Evolutionary conservation across 1,140 invertebrate species (phyloP).

Genomic region (Diorhabda sublineata): DNA sequence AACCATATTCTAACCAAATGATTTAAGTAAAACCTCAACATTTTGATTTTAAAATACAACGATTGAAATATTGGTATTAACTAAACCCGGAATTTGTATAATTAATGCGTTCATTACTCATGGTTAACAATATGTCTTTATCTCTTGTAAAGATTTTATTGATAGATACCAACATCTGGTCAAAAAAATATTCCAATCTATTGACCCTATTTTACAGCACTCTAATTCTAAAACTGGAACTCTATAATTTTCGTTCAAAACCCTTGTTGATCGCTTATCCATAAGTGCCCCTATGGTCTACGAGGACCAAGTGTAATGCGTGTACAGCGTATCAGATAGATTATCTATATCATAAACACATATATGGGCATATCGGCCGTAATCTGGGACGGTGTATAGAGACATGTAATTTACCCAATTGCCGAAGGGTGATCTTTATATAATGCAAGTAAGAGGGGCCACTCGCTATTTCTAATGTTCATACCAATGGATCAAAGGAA

Average conservation of each 20-base stretch:
- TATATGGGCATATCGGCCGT: neutral
- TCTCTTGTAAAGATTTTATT: no score
- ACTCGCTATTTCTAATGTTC: neutral
- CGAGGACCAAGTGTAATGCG: neutral
- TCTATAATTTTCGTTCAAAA: neutral
- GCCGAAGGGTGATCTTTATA: neutral
- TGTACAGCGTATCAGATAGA: neutral
- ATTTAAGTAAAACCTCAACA: no score
- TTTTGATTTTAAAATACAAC: no score
- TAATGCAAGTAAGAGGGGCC: neutral
- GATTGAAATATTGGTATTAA: no score
- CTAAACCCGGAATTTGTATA: no score
- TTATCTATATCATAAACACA: constrained; percentile 3
- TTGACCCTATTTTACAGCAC: neutral
- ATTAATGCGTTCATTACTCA: no score
- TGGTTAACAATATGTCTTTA: no score
- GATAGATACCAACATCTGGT: neutral
- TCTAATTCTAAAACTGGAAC: neutral
- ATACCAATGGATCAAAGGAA: neutral
- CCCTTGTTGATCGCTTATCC: neutral
- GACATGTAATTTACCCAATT: neutral
- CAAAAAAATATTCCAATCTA: constrained; percentile 7
- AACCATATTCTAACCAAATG: no score
- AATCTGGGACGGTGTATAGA: neutral
- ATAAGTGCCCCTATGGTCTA: constrained; percentile 1